Evolutionary conservation across 2,113 vertebrate species (phyloP), one percentile per base, ranked within the genome.

Genomic region (Lycaon pictus): DNA sequence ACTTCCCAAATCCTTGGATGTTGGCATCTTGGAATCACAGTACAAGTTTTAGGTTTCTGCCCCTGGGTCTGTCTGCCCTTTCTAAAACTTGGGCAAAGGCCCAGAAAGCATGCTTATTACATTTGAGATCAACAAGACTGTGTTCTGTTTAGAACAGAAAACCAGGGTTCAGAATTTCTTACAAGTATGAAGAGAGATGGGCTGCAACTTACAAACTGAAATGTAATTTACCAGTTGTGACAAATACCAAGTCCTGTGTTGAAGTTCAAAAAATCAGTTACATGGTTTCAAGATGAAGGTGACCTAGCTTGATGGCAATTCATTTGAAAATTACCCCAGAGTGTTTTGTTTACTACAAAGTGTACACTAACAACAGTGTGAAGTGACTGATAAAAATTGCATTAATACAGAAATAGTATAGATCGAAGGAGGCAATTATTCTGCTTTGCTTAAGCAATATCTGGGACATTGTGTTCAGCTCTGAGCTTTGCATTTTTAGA

Each of bases 181-280:
- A 23, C 23, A 74, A 67, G 62, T 48, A 8, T 71, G 35, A 48
- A 71, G 37, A 95, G 72, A 93, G 76, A 79, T 63, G n/a, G 58
- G 32, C 79, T 90, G 37, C 71, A 88, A 13, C 65, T 95, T 94
- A 87, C 10, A 79, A 27, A 25, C 22, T 90, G 80, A 96, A 90
- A 82, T 67, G 76, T 93, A 76, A 96, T 93, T 96, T 95, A 62
- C 90, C 81, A 80, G 32, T 91, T 87, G n/a, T 89, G 94, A 93
- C 89, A 86, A 93, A 97, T 97, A 69, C 60, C 82, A 83, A 79
- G 19, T 92, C 37, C 60, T 90, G 2, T 96, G 85, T 95, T 96
- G 95, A 93, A 97, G 95, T 97, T 95, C 20, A 93, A 56, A 98
- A 92, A 93, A 95, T 88, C 51, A 63, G 80, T 94, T 93, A 71